Evolutionary conservation across 2,888 invertebrate species (phyloP).

Genomic region (Gerris lacustris): DNA sequence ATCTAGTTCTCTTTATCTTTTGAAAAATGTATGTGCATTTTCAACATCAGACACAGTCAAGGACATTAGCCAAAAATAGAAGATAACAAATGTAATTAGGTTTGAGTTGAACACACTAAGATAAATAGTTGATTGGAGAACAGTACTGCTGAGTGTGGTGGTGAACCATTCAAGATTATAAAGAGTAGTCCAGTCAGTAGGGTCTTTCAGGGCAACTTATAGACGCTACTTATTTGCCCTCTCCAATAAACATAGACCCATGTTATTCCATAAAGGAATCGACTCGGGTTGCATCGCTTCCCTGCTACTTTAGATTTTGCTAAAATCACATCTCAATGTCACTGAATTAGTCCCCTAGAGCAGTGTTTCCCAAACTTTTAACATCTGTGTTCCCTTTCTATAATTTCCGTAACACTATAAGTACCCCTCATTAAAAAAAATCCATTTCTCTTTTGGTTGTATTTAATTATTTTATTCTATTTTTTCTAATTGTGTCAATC

Average conservation of each 20-base stretch:
- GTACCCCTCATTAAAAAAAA: no score
- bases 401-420: no score
- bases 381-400: no score
- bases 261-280: conserved; percentile 77
- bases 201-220: conserved; percentile 76
- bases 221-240: conserved; percentile 78
- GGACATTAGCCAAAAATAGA: conserved; percentile 59
- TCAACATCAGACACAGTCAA: conserved; percentile 62
- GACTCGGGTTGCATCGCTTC: conserved; percentile 54
- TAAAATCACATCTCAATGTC: conserved; percentile 66
- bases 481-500: no score
- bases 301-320: conserved; percentile 71
- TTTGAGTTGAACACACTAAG: conserved; percentile 63
- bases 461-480: no score
- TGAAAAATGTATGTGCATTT: conserved; percentile 62
- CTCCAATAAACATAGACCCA: conserved; percentile 84
- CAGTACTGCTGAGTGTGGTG: conserved; percentile 65
- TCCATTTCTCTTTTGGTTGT: no score
- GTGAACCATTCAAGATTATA: conserved; percentile 74
- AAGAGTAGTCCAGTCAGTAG: conserved; percentile 66
- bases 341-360: conserved; percentile 41
- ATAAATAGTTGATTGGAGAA: conserved; percentile 77
- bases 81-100: conserved; percentile 58
- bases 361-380: no score
- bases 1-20: conserved; percentile 51